Conservation (phyloP, 2,888 invertebrate genomes). For the Cancer borealis region DNA sequence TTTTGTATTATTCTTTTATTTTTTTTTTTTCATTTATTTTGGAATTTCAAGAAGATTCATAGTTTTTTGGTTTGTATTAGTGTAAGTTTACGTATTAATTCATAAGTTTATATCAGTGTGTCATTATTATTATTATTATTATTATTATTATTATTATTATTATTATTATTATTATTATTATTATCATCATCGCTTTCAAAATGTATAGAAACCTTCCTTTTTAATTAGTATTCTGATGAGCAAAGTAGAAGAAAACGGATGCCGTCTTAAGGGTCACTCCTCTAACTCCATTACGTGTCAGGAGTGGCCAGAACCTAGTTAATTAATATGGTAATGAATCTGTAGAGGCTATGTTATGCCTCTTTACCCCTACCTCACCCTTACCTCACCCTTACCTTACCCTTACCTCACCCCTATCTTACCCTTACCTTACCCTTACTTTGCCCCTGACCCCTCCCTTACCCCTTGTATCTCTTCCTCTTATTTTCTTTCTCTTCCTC, state of each 20-base stretch:
- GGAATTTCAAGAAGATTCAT: background rate
- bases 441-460: background rate
- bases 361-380: background rate
- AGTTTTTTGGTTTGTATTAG: background rate
- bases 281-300: background rate
- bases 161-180: too few relatives aligned
- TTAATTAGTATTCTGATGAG: background rate
- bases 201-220: background rate
- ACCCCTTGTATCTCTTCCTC: too few relatives aligned
- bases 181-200: background rate
- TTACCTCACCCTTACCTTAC: background rate
- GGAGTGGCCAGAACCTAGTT: background rate
- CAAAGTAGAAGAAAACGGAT: background rate
- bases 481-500: background rate
- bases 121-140: background rate
- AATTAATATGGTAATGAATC: conserved; percentile 20
- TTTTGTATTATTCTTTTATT: background rate
- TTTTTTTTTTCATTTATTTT: too few relatives aligned
- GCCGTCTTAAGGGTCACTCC: background rate
- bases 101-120: too few relatives aligned
- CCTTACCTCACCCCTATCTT: too few relatives aligned
- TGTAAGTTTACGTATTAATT: background rate
- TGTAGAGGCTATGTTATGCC: background rate
- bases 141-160: background rate
- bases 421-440: background rate